Evolutionary conservation across 2,113 vertebrate species (phyloP), one percentile per base, ranked within the genome.

Genomic region (Triplophysa siluroides): DNA sequence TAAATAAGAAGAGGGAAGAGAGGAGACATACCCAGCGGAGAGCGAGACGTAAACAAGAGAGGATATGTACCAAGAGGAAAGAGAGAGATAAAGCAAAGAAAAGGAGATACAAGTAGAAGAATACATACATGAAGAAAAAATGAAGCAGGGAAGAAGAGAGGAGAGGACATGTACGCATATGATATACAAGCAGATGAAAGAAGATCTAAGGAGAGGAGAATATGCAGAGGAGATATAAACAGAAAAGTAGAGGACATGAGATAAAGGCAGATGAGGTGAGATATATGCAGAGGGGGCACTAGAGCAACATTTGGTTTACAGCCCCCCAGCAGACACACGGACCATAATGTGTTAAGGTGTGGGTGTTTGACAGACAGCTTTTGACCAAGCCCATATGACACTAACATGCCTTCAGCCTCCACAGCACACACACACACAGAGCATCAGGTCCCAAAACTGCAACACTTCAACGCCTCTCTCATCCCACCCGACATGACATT

Each of bases 291-390:
- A 38, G 33, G 33, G 33, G 33, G 33, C 0, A 21, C 41, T 7
- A 66, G 45, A 76, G 18, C 54, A 56, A 63, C 76, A 72, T 78
- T 65, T 66, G 68, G 76, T 65, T 50, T 18, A 12, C 52, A 72
- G 69, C 19, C 65, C 50, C 58, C 29, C 54, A 47, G 62, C n/a
- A 72, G 18, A 78, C 68, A 71, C 61, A 71, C 67, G 41, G 58
- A 21, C 12, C 73, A 78, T 24, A 81, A 83, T 67, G 61, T 80
- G 78, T 78, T 65, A 72, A 72, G 66, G 74, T 72, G 82, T 83
- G 78, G 78, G 78, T 69, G 78, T 52, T 50, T 77, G 78, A 80
- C 52, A 66, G 82, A 70, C 74, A 83, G 73, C 78, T 79, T 76
- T 52, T 83, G 78, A 83, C 72, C 81, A 47, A 33, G 71, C 54